Conservation (phyloP, 2,113 vertebrate species). For the Rhinopomastus cyanomelas region DNA sequence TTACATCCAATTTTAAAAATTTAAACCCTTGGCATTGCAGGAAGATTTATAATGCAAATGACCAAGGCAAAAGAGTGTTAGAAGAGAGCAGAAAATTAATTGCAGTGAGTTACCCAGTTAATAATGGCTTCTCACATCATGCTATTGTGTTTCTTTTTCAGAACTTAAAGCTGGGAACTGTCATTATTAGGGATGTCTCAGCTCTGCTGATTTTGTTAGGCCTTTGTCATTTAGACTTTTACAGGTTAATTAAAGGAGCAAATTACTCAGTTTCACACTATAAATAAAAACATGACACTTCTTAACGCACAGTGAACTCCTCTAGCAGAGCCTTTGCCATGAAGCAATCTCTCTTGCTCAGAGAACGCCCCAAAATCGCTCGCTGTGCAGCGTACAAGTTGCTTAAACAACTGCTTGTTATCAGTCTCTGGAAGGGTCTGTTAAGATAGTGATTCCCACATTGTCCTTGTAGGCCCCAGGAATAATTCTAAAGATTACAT, state of each 20-base stretch:
- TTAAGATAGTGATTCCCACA: not conserved
- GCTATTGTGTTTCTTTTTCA: constrained; percentile 34
- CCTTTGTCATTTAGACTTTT: constrained; percentile 10
- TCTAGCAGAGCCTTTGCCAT: not conserved
- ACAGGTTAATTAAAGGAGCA: constrained; percentile 45
- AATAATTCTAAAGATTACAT: not conserved
- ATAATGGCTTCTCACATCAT: constrained; percentile 53
- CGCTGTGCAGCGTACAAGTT: not conserved
- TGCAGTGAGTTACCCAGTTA: constrained; percentile 46
- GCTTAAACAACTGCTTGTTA: not conserved
- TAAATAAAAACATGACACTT: constrained; percentile 21
- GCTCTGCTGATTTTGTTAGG: constrained; percentile 43
- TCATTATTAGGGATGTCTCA: constrained; percentile 45
- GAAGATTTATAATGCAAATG: constrained; percentile 61
- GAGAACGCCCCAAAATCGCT: not conserved
- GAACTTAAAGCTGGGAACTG: constrained; percentile 53
- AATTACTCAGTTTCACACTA: constrained; percentile 19
- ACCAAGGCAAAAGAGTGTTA: constrained; percentile 48
- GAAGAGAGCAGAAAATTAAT: constrained; percentile 63
- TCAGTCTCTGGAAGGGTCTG: not conserved
- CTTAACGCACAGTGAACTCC: not conserved
- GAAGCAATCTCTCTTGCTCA: not conserved
- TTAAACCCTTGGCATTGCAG: constrained; percentile 39
- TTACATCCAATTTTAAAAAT: constrained; percentile 63
- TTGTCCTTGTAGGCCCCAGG: not conserved